Evolutionary conservation across 35 echinoderm and acorn worm genomes (phyloP).

Genomic region (Nesometra sesokonis): DNA sequence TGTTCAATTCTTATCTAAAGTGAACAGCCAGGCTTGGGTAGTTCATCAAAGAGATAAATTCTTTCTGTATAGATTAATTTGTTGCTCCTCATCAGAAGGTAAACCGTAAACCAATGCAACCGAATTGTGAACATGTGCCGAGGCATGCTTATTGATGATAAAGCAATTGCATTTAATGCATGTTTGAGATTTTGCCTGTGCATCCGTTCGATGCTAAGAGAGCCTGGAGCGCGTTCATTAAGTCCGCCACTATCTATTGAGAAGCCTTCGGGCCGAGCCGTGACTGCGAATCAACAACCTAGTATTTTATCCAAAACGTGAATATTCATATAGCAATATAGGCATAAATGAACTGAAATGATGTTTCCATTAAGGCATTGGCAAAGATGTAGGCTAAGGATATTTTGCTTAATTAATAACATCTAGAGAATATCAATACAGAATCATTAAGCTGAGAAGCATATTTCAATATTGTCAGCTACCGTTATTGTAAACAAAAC

Average conservation of each 20-base stretch:
- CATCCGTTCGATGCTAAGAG: not conserved
- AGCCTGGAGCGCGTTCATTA: not conserved
- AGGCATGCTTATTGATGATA: not conserved
- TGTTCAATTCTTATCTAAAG: not conserved
- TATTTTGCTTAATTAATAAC: not conserved
- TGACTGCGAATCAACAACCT: not conserved
- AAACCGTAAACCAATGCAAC: not conserved
- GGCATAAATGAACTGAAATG: not conserved
- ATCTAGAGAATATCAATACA: not conserved
- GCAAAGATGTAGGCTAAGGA: not conserved
- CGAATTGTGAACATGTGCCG: not conserved
- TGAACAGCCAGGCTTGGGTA: not conserved
- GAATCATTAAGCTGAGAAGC: not conserved
- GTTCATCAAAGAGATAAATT: not conserved
- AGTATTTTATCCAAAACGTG: not conserved
- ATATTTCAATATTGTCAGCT: too few species aligned
- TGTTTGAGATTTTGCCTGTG: not conserved
- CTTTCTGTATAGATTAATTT: not conserved
- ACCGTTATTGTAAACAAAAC: too few species aligned
- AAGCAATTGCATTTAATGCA: not conserved
- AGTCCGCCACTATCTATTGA: not conserved
- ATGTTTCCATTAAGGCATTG: not conserved
- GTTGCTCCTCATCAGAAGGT: not conserved
- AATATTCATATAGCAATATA: not conserved
- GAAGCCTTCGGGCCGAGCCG: not conserved